A percentile compares a stretch with the other conserved stretches of the same genome.
phyloP scores from a whole-genome alignment of 2,113 vertebrate species.

The Psammodynastes pulverulentus region DNA sequence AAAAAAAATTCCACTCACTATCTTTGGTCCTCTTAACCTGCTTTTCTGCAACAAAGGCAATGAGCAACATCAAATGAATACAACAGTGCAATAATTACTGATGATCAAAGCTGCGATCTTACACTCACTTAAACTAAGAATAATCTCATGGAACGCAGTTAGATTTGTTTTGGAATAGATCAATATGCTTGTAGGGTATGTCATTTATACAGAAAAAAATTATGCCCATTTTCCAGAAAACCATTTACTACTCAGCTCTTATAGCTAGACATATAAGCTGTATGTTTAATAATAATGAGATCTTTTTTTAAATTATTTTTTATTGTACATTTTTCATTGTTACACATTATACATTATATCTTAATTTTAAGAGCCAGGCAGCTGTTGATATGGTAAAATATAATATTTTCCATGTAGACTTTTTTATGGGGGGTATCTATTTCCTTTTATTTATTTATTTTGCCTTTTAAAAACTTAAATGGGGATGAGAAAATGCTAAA shows the following conservation, averaged over 20 bases:
- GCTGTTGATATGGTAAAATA: not conserved
- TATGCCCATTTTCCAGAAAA: not conserved
- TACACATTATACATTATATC: too few relatives aligned
- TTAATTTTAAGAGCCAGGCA: too few relatives aligned
- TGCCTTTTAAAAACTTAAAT: not conserved
- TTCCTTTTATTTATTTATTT: not conserved
- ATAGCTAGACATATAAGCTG: not conserved
- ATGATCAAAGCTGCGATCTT: constrained; percentile 10
- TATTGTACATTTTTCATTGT: too few relatives aligned
- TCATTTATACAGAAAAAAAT: not conserved
- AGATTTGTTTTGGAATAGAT: not conserved
- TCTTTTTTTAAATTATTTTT: too few relatives aligned
- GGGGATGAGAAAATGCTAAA: constrained; percentile 20
- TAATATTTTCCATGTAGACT: not conserved
- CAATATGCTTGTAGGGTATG: not conserved
- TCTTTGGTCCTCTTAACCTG: not conserved
- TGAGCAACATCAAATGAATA: not conserved
- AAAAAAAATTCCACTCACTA: constrained; percentile 5
- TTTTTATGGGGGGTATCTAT: not conserved
- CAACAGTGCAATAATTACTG: constrained; percentile 23
- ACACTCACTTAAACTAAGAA: not conserved
- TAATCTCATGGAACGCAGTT: not conserved
- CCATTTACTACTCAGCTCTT: not conserved
- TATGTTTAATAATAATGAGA: not conserved
- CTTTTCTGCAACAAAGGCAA: not conserved